phyloP scores from a whole-genome alignment of 2,888 invertebrate species.

The Sinotaia quadrata region DNA sequence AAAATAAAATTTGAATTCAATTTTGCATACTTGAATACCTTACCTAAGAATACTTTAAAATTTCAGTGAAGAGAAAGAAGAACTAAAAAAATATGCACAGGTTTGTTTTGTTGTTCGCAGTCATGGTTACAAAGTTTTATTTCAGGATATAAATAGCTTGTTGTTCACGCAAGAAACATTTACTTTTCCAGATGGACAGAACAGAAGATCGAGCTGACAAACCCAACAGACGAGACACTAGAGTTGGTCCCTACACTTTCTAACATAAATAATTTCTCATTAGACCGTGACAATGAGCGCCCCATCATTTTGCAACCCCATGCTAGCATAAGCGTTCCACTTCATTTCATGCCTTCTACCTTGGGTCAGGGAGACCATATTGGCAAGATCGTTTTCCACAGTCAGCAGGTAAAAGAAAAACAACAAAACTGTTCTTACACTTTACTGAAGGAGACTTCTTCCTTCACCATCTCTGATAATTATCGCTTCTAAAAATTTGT shows the following conservation, averaged over 20 bases:
- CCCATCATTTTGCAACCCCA: slow-evolving; percentile 58
- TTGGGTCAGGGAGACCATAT: slow-evolving; percentile 67
- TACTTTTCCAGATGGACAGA: slow-evolving; percentile 58
- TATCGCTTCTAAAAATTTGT: too few relatives aligned
- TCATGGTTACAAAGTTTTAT: too few relatives aligned
- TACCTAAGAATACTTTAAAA: too few relatives aligned
- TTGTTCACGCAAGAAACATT: neutral
- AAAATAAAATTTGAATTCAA: too few relatives aligned
- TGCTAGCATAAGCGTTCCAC: slow-evolving; percentile 55
- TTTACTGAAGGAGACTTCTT: too few relatives aligned
- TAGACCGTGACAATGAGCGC: slow-evolving; percentile 64
- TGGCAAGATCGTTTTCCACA: slow-evolving; percentile 65
- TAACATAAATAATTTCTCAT: slow-evolving; percentile 70
- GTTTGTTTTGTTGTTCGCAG: too few relatives aligned
- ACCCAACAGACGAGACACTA: slow-evolving; percentile 69
- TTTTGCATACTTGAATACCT: too few relatives aligned
- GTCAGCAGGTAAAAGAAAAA: slow-evolving; percentile 71
- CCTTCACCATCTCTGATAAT: too few relatives aligned
- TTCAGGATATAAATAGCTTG: neutral
- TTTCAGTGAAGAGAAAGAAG: too few relatives aligned
- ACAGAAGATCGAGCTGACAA: slow-evolving; percentile 63
- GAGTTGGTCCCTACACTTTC: slow-evolving; percentile 64
- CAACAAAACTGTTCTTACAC: too few relatives aligned
- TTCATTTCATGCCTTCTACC: slow-evolving; percentile 71
- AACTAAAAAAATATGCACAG: too few relatives aligned